Percentiles rank a stretch among this genome's conserved stretches.
Conservation (phyloP, 92 coral and sea anemone genomes). For the Parazoanthus darwini region DNA sequence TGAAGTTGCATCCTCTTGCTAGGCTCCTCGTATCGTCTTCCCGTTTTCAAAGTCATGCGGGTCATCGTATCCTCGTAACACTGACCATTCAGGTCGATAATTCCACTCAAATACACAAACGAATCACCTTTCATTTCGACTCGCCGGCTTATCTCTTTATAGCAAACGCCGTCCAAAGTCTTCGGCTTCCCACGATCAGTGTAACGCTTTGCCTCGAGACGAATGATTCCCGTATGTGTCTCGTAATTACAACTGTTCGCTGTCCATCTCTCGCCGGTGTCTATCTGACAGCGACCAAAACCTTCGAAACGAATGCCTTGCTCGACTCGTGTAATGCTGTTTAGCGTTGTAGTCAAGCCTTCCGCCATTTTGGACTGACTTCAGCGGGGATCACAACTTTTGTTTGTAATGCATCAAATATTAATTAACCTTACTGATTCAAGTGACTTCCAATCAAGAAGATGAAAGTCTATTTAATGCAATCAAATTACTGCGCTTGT, state of each 20-base stretch:
- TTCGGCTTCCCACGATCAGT: not conserved
- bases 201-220: conserved; percentile 8
- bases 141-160: conserved; percentile 15
- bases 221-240: conserved; percentile 7
- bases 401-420: not conserved
- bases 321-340: conserved; percentile 16
- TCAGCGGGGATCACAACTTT: not conserved
- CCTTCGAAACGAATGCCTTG: conserved; percentile 16
- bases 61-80: conserved; percentile 12
- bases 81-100: conserved; percentile 12
- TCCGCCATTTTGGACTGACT: conserved; percentile 26
- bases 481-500: not conserved
- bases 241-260: conserved; percentile 25
- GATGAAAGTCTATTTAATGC: not conserved
- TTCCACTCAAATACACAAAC: conserved; percentile 19
- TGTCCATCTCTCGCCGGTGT: conserved; percentile 25
- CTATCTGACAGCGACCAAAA: conserved; percentile 40
- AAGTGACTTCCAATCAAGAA: not conserved
- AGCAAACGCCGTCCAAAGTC: conserved; percentile 14
- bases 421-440: not conserved
- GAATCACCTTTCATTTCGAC: conserved; percentile 36
- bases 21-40: conserved; percentile 9
- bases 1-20: conserved; percentile 16
- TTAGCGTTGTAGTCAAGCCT: conserved; percentile 18
- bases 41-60: conserved; percentile 23